phyloP scores from a whole-genome alignment of 35 echinoderm and acorn worm genomes.

The Amphiura filiformis region DNA sequence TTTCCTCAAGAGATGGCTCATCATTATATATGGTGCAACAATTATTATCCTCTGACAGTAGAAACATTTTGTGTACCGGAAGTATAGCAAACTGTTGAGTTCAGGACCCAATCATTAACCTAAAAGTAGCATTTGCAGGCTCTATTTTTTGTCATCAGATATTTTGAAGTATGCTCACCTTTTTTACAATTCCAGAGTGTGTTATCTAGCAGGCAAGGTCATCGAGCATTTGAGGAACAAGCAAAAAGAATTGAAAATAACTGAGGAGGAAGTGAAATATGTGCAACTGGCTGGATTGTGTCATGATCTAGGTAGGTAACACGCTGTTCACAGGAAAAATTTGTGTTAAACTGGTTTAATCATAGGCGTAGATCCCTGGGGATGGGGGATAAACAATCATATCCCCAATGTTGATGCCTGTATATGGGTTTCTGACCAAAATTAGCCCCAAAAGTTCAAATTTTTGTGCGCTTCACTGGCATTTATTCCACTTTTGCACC shows the following conservation, averaged over 20 bases:
- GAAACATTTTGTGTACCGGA: background rate
- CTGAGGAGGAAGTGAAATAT: constrained; percentile 60
- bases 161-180: background rate
- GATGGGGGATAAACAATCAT: no score
- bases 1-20: background rate
- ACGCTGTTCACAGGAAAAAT: background rate
- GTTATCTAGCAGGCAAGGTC: constrained; percentile 59
- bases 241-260: constrained; percentile 54
- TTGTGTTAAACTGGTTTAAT: no score
- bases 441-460: no score
- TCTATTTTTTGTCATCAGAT: background rate
- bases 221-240: constrained; percentile 35
- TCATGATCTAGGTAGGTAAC: constrained; percentile 88
- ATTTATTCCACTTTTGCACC: no score
- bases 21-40: background rate
- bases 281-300: constrained; percentile 86
- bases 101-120: background rate
- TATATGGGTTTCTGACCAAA: no score
- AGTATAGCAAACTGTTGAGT: no score
- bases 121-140: background rate
- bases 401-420: no score
- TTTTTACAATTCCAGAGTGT: constrained; percentile 55
- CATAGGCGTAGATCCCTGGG: no score
- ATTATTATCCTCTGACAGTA: background rate
- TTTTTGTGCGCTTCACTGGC: no score